Evolutionary conservation across 2,113 vertebrate genomes (phyloP), one percentile per base, ranked within the genome.

Genomic region (Gavia stellata): DNA sequence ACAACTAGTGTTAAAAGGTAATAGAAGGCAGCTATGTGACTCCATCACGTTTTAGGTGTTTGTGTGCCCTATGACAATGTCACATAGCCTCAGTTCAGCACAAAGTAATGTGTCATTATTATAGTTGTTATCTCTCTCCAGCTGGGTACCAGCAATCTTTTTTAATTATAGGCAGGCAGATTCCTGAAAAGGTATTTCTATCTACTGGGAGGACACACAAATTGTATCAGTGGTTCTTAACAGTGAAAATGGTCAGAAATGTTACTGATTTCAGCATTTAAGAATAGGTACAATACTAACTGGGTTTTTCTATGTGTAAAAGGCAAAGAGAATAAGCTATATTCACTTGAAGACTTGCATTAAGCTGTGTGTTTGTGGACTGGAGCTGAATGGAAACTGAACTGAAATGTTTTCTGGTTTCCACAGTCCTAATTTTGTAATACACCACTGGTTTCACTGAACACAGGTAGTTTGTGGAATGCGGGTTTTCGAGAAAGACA

Each of bases 361-460:
- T 96, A 40, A 80, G 29, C 47, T 96, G 91, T 53, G 33, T 86
- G 68, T 95, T 45, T 72, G 77, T 96, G 96, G 78, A 96, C 62
- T 75, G 58, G 36, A 88, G 92, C 92, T 92, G 95, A 97, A 67
- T 28, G 10, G 44, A 86, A 97, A 97, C 95, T 74, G 96, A 97
- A 94, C 86, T 86, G 94, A 97, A 97, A 96, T 71, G 80, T 93
- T 95, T 96, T 91, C 90, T 90, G 74, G 65, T 92, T 98, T 96
- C 80, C 91, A 94, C 71, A 72, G 15, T 92, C 67, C 86, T 94
- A 94, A 87, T 93, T 90, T 47, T 68, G 59, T 91, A 62, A 68
- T 84, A 85, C 55, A 65, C 65, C 84, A 78, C 93, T 96, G 71
- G 86, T 88, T 95, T 97, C 74, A 70, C 55, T 87, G 66, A 66